Base-by-base conservation (phyloP, 2,113 vertebrate species). In the Corvus hawaiiensis region DNA sequence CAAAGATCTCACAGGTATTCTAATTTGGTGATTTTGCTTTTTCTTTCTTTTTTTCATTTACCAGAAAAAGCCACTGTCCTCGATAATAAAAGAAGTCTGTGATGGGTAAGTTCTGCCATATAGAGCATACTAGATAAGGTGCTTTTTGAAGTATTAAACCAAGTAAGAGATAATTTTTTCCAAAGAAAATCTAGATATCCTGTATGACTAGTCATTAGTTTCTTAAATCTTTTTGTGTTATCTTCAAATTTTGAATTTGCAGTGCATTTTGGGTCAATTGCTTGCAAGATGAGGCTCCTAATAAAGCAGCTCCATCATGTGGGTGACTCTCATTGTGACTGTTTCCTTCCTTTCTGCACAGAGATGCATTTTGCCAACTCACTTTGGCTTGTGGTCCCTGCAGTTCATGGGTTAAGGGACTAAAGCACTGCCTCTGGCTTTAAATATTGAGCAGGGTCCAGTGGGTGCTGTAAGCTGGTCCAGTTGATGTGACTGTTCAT, bases 21-120 rank as follows among this genome's bases (percentile, higher is more conserved):
- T 93, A 73, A 79, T 83, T 67, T 5, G 28, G 33, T 90, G 39
- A 90, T 81, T 84, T 84, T 90, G 0, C 9, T 18, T 39, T 54
- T 90, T 85, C 84, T 93, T 94, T 85, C 39, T 72, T 96, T 76
- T 43, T 71, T 73, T 62, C 11, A 5, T 94, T 95, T 78, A 96
- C 82, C 98, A 99, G 99, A 99, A 99, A 99, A 99, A 99, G 92
- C 99, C 99, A 51, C 98, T 99, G 84, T 99, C 99, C 22, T 98
- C 99, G 71, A 99, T 99, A 97, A 99, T 99, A 97, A 99, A 99
- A 97, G 99, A 99, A 99, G 99, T 99, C 92, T 99, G 99, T 30
- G 99, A 99, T 67, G 99, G 99, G 99, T 99, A 97, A 99, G 99
- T 98, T 78, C 59, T 78, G 23, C 35, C 95, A 33, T 67, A 24